Percentiles rank a stretch among this genome's conserved stretches.
Conservation (phyloP, 1,140 invertebrate genomes). For the Hirudo medicinalis region DNA sequence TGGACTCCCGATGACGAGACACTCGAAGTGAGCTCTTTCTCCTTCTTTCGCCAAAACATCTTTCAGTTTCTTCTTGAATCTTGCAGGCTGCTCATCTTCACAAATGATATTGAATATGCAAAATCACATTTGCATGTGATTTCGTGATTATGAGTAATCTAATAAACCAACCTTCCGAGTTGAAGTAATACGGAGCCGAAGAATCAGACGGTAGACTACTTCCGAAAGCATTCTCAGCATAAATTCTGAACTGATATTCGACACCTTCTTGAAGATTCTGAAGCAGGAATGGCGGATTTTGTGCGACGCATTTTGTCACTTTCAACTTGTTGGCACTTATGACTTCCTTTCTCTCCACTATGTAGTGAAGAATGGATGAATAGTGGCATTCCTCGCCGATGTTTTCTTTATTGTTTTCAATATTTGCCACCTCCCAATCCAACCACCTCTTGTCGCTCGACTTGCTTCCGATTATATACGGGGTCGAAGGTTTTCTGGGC, state of each 20-base stretch:
- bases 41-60: conserved; percentile 41
- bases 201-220: conserved; percentile 67
- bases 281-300: conserved; percentile 70
- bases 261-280: conserved; percentile 72
- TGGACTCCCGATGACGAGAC: conserved; percentile 76
- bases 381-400: conserved; percentile 41
- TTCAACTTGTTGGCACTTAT: conserved; percentile 57
- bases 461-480: background rate
- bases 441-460: background rate
- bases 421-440: background rate
- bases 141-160: background rate
- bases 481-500: background rate
- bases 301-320: conserved; percentile 64
- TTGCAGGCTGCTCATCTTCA: conserved; percentile 19
- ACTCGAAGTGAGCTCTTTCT: conserved; percentile 62
- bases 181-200: conserved; percentile 47
- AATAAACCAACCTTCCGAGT: conserved; percentile 13
- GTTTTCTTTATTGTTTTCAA: background rate
- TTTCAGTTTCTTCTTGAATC: conserved; percentile 24
- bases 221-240: conserved; percentile 91
- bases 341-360: conserved; percentile 82
- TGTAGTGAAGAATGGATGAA: conserved; percentile 79
- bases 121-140: too few species aligned
- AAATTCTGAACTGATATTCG: conserved; percentile 88
- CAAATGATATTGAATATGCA: background rate